Percentiles rank a stretch among this genome's conserved stretches.
Evolutionary conservation across 1,140 invertebrate genomes (phyloP).

Genomic region (Pseudoatta argentina): DNA sequence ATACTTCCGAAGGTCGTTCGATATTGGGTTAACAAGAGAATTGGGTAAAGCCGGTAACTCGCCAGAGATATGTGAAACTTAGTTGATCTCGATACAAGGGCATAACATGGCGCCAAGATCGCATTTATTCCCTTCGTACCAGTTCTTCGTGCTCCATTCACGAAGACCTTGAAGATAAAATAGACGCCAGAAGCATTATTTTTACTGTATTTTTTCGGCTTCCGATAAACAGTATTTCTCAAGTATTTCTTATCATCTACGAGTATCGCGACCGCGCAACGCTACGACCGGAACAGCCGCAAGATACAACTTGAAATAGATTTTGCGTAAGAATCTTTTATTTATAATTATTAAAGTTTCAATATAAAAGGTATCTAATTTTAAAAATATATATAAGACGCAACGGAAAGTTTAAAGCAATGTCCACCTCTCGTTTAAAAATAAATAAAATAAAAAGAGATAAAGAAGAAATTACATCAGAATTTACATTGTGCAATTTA

Average conservation of each 20-base stretch:
- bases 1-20: not conserved
- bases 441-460: not conserved
- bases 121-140: not conserved
- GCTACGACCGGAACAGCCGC: not conserved
- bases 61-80: conserved; percentile 46
- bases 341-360: not conserved
- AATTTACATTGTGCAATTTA: not conserved
- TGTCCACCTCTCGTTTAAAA: not conserved
- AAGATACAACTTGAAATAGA: not conserved
- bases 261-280: not conserved
- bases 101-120: conserved; percentile 17
- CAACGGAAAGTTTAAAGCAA: not conserved
- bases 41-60: conserved; percentile 5
- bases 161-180: conserved; percentile 54
- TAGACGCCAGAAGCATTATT: conserved; percentile 43
- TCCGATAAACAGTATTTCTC: conserved; percentile 17
- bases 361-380: not conserved
- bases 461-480: not conserved
- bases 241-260: conserved; percentile 17
- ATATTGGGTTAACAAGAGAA: conserved; percentile 27
- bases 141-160: not conserved
- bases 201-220: not conserved
- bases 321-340: conserved; percentile 6
- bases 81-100: conserved; percentile 19
- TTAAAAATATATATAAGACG: not conserved